These are phyloP conservation scores for Hippocampus guttulatus DNA, from an alignment of 2,113 vertebrate genomes.

Conservation along the genomic window DNA sequence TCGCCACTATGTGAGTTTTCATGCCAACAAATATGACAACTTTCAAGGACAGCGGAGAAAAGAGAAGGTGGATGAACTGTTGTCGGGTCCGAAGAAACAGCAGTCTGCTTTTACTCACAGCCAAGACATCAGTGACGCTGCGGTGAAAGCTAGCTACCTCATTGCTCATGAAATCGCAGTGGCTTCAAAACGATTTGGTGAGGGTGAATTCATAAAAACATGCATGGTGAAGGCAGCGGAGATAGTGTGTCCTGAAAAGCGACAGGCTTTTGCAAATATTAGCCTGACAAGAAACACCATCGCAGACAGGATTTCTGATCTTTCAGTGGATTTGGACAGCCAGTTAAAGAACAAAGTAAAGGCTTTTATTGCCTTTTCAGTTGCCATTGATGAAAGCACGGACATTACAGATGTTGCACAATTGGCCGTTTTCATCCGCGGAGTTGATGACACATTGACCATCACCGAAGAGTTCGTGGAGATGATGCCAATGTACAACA, in stretches of 20 bases:
- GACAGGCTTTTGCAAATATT: not conserved
- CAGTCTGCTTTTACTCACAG: not conserved
- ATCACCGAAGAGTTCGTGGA: not conserved
- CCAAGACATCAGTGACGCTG: not conserved
- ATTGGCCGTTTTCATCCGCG: not conserved
- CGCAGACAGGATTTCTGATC: not conserved
- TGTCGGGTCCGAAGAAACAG: not conserved
- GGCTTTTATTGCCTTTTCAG: not conserved
- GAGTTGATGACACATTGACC: constrained; percentile 2
- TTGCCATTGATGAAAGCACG: not conserved
- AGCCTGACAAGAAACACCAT: not conserved
- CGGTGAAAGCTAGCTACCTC: not conserved
- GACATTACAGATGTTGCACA: not conserved
- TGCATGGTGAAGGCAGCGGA: not conserved
- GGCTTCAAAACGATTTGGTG: not conserved
- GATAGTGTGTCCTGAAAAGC: not conserved
- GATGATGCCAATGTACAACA: not conserved
- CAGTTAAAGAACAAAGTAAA: not conserved
- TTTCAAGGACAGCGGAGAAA: not conserved
- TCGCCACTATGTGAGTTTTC: not conserved
- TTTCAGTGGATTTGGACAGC: not conserved
- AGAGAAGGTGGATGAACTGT: not conserved
- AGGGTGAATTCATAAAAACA: not conserved
- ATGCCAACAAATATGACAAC: not conserved
- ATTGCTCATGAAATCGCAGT: not conserved